These are phyloP conservation scores for Gallinago nigripennis DNA, from an alignment of 2,797 vertebrate species.

Conservation along the genomic window DNA sequence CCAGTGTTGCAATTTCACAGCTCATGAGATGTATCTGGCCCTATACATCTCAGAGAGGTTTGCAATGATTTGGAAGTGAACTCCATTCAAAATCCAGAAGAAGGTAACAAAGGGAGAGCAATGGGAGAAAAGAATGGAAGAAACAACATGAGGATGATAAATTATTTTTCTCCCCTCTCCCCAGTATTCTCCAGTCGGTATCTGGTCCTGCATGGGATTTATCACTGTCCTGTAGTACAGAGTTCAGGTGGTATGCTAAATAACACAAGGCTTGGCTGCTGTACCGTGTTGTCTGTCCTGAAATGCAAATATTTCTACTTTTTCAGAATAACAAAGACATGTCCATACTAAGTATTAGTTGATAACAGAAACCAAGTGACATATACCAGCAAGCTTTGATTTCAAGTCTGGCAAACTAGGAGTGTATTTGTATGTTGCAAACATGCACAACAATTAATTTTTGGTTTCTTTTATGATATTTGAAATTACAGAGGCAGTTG, in stretches of 20 bases:
- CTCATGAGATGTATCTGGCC: neutral
- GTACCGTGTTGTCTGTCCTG: neutral
- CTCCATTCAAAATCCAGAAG: neutral
- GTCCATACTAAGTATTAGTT: neutral
- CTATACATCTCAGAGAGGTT: neutral
- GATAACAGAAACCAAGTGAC: neutral
- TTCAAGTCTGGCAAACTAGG: neutral
- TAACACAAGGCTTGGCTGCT: neutral
- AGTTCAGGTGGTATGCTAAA: neutral
- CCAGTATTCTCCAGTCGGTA: rapidly evolving
- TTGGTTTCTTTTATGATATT: neutral
- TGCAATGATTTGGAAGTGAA: neutral
- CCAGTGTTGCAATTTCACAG: neutral
- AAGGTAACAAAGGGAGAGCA: neutral
- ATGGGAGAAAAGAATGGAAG: neutral
- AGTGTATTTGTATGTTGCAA: neutral
- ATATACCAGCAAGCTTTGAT: neutral
- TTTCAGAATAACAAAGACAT: neutral
- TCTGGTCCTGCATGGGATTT: neutral
- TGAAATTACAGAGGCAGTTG: neutral
- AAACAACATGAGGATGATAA: neutral
- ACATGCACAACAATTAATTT: neutral
- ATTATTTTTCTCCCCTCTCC: neutral
- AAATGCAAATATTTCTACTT: neutral
- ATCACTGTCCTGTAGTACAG: neutral